A percentile compares a stretch with the other conserved stretches of the same genome.
These are phyloP conservation scores for Smittia aterrima DNA, from an alignment of 2,888 invertebrate genomes.

Conservation along the genomic window DNA sequence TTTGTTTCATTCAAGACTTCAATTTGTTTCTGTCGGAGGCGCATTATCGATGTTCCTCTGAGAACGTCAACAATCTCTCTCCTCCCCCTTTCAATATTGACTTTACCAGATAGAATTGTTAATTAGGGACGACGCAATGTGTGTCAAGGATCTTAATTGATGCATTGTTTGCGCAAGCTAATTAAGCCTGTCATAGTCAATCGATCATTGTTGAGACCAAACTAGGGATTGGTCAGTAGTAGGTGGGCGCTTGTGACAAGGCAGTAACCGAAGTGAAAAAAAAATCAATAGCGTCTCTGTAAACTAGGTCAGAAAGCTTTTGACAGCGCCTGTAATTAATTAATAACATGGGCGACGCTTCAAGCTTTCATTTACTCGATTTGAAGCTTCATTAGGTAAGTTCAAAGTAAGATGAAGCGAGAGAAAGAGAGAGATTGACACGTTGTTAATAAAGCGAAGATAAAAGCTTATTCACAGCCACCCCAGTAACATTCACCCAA, in stretches of 20 bases:
- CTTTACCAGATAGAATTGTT: neutral
- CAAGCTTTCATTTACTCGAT: neutral
- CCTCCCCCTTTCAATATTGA: neutral
- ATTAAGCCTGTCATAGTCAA: neutral
- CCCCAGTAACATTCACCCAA: neutral
- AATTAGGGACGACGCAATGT: neutral
- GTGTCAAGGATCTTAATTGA: slow-evolving; percentile 7
- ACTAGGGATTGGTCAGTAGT: too few relatives aligned
- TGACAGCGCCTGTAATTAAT: too few relatives aligned
- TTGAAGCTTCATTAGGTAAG: slow-evolving; percentile 20
- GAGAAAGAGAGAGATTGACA: slow-evolving; percentile 8
- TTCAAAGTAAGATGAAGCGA: slow-evolving; percentile 23
- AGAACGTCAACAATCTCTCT: too few relatives aligned
- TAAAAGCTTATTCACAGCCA: neutral
- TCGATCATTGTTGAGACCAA: neutral
- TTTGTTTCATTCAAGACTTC: neutral
- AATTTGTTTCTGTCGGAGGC: too few relatives aligned
- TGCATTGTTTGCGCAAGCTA: neutral
- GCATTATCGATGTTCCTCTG: too few relatives aligned
- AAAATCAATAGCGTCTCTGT: slow-evolving; percentile 17
- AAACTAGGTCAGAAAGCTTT: slow-evolving; percentile 15
- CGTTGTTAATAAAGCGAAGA: slow-evolving; percentile 26
- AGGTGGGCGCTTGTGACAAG: neutral
- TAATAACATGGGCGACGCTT: too few relatives aligned
- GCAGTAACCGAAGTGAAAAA: neutral